A percentile compares a stretch with the other conserved stretches of the same genome.
Evolutionary conservation across 2,888 invertebrate genomes (phyloP).

Genomic region (Dolichopus griseipennis): DNA sequence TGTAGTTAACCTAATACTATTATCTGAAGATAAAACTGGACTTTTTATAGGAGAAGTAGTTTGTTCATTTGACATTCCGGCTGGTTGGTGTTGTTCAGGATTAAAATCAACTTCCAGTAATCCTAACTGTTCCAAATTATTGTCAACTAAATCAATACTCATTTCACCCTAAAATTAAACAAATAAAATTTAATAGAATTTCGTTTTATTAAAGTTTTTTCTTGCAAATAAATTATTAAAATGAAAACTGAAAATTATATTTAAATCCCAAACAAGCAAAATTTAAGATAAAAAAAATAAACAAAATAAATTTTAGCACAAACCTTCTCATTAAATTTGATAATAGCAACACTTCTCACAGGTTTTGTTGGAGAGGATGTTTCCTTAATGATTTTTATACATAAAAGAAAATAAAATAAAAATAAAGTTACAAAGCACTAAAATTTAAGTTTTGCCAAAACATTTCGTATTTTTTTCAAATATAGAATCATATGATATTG

Average conservation of each 20-base stretch:
- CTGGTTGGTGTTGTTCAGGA: constrained; percentile 21
- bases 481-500: too few relatives aligned
- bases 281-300: constrained; percentile 8
- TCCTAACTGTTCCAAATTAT: constrained; percentile 10
- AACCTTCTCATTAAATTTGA: constrained; percentile 48
- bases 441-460: neutral
- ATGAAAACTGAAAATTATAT: constrained; percentile 2
- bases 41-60: neutral
- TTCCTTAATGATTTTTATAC: neutral
- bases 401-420: constrained; percentile 6
- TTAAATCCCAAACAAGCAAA: neutral
- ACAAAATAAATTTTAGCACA: constrained; percentile 15
- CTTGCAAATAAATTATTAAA: neutral
- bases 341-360: constrained; percentile 43
- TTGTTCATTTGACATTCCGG: constrained; percentile 17
- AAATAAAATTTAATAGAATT: neutral
- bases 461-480: constrained; percentile 16
- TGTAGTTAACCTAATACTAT: neutral
- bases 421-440: constrained; percentile 6
- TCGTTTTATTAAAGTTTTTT: neutral
- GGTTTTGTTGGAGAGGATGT: constrained; percentile 9
- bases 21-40: constrained; percentile 9
- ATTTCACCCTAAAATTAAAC: constrained; percentile 23
- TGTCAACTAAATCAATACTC: neutral
- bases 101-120: constrained; percentile 12